Percentiles rank a stretch among this genome's conserved stretches.
phyloP scores from a whole-genome alignment of 2,888 invertebrate species.

The Drosophila cyrtoloma region DNA sequence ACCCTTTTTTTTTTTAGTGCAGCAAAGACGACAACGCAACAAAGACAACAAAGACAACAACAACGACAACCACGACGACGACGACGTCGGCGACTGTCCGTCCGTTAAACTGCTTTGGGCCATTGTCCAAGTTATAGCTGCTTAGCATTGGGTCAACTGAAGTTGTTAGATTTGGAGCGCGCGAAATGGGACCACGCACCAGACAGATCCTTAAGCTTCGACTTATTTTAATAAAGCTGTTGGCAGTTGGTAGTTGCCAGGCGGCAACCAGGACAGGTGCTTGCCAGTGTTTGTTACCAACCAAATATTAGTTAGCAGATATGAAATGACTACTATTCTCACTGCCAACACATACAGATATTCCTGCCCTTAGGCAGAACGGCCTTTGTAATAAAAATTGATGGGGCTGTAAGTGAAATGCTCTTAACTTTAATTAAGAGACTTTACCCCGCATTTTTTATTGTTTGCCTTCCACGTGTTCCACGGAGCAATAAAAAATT shows the following conservation, averaged over 20 bases:
- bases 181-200: slow-evolving; percentile 74
- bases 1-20: slow-evolving; percentile 68
- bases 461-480: slow-evolving; percentile 8
- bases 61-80: slow-evolving; percentile 22
- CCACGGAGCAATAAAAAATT: slow-evolving; percentile 6
- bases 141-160: slow-evolving; percentile 74
- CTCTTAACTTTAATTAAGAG: slow-evolving; percentile 16
- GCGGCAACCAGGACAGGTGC: slow-evolving; percentile 54
- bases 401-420: slow-evolving; percentile 36
- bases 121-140: slow-evolving; percentile 73
- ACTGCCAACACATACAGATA: slow-evolving; percentile 1
- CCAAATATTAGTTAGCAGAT: slow-evolving; percentile 21
- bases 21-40: slow-evolving; percentile 45
- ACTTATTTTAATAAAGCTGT: slow-evolving; percentile 65
- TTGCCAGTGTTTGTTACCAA: slow-evolving; percentile 25
- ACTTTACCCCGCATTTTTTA: slow-evolving; percentile 4
- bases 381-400: slow-evolving; percentile 37
- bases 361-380: slow-evolving; percentile 19
- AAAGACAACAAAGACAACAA: slow-evolving; percentile 19
- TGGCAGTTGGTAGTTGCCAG: slow-evolving; percentile 17
- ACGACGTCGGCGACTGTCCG: slow-evolving; percentile 44
- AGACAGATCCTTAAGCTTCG: slow-evolving; percentile 49
- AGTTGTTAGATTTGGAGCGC: slow-evolving; percentile 60
- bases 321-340: slow-evolving; percentile 18
- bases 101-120: slow-evolving; percentile 75